Percentiles rank a stretch among this genome's conserved stretches.
Evolutionary conservation across 2,888 invertebrate genomes (phyloP).

Genomic region (Cheilosia urbana): DNA sequence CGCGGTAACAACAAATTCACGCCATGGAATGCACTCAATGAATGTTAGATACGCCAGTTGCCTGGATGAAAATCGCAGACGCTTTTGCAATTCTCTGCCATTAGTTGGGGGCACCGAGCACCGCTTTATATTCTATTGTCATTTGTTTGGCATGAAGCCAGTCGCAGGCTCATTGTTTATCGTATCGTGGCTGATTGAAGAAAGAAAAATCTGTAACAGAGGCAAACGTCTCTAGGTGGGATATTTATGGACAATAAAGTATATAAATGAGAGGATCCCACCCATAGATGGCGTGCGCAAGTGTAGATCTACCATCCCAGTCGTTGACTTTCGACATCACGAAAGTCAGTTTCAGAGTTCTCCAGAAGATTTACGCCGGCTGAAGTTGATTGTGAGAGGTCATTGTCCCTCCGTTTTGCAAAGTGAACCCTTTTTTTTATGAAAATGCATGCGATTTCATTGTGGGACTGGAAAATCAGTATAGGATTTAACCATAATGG

Average conservation of each 20-base stretch:
- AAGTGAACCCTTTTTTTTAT: too few species aligned
- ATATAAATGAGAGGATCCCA: background rate
- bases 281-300: background rate
- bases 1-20: conserved; percentile 31
- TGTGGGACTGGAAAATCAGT: too few species aligned
- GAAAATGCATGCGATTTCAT: too few species aligned
- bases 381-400: too few species aligned
- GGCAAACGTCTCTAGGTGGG: background rate
- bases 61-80: conserved; percentile 22
- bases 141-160: background rate
- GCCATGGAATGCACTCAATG: conserved; percentile 46
- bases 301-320: too few species aligned
- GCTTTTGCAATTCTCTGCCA: conserved; percentile 41
- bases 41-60: conserved; percentile 15
- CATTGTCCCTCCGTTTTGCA: too few species aligned
- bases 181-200: background rate
- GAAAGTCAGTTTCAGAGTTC: too few species aligned
- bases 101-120: background rate
- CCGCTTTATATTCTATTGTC: conserved; percentile 27
- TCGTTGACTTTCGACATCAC: too few species aligned
- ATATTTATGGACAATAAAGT: background rate
- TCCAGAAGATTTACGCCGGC: too few species aligned
- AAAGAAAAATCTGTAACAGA: background rate
- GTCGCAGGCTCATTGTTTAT: conserved; percentile 20
- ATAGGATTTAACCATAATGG: too few species aligned